Evolutionary conservation across 1,140 invertebrate species (phyloP), one percentile per base, ranked within the genome.

Genomic region (Lordiphosa collinella): DNA sequence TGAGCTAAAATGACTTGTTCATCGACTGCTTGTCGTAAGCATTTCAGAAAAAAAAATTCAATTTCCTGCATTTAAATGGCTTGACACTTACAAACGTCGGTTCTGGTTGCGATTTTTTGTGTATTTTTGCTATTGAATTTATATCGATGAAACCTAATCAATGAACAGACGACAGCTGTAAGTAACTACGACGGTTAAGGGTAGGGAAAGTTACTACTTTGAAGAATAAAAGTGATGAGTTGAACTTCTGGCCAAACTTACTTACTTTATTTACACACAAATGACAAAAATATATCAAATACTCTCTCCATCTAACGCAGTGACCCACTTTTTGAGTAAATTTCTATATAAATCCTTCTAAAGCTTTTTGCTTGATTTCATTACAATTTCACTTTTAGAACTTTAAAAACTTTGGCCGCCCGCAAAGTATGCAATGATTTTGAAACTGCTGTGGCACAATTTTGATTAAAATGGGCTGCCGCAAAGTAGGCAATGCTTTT

Each of bases 1-100:
- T 31, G 13, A 53, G 49, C 56, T 54, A 40, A 50, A 62, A 56
- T 37, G 52, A 51, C 55, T 41, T 41, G 22, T 55, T 44, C 34
- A 59, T 46, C 22, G 11, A 50, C 11, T 18, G 25, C 9, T 67
- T 25, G 40, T 47, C 14, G 54, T 22, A 18, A n/a, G n/a, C 48
- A 37, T 65, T 48, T 54, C 43, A 70, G 6, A 22, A 22, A 73
- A 22, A 22, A 22, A 73, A 79, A 79, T 79, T 80, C 65, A 79
- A 79, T 79, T 79, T 79, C 75, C 75, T 79, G 75, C 75, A 79
- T 59, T 79, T 74, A 79, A 79, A 79, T 80, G 65, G 75, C 64
- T 79, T 79, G 73, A 41, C 64, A 69, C 69, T 63, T 71, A 38
- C 58, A 69, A 54, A n/a, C 51, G 60, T 22, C 53, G 51, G 54